These are phyloP conservation scores for Carollia perspicillata DNA, from an alignment of 2,113 vertebrate species.

Conservation along the genomic window DNA sequence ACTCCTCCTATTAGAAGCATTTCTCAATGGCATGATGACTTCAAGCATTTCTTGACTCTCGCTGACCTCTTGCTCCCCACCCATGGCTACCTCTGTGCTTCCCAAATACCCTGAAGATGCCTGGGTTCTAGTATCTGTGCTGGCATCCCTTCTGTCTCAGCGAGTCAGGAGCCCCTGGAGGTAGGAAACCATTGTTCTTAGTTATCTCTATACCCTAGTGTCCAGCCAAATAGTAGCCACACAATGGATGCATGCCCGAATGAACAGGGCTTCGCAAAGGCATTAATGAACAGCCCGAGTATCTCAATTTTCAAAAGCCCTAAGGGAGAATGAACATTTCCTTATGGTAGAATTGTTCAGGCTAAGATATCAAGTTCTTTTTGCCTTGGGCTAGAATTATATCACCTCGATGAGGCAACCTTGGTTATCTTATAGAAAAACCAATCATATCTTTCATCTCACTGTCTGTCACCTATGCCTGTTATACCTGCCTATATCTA, in stretches of 20 bases:
- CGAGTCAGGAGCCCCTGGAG: constrained; percentile 12
- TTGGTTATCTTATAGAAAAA: constrained; percentile 25
- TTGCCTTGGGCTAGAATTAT: constrained; percentile 37
- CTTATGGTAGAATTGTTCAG: neutral
- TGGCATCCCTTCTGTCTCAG: neutral
- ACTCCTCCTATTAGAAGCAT: neutral
- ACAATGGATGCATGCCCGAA: neutral
- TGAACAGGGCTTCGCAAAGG: neutral
- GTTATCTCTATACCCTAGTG: neutral
- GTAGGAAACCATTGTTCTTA: neutral
- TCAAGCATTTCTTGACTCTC: constrained; percentile 1
- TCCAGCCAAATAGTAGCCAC: neutral
- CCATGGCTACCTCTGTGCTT: neutral
- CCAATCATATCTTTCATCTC: constrained; percentile 18
- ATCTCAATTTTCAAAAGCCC: constrained; percentile 25
- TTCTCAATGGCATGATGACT: constrained; percentile 16
- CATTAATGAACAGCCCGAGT: neutral
- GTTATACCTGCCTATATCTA: neutral
- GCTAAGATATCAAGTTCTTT: constrained; percentile 15
- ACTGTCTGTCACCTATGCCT: neutral
- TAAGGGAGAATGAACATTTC: neutral
- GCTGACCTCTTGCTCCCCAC: neutral
- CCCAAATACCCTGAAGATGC: neutral
- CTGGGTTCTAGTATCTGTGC: neutral
- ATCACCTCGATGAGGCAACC: neutral